These are phyloP conservation scores for Mastomys natalensis DNA, from an alignment of 2,113 vertebrate species.

Conservation along the genomic window DNA sequence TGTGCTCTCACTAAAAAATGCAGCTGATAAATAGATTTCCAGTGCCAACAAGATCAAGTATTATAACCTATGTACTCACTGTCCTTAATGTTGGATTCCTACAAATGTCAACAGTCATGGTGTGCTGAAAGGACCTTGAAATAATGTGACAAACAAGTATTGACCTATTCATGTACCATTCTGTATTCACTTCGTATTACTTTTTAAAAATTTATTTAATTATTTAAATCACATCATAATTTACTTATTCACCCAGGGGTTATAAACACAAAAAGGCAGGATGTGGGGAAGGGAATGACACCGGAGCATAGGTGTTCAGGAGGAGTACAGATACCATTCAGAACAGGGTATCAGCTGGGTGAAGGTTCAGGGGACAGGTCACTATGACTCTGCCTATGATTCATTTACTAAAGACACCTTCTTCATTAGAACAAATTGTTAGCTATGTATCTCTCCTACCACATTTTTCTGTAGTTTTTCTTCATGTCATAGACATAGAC, in stretches of 20 bases:
- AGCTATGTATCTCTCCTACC: neutral
- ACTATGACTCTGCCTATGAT: too few relatives aligned
- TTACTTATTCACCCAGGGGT: too few relatives aligned
- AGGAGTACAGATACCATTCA: too few relatives aligned
- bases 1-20: conserved; percentile 4
- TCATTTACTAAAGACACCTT: neutral
- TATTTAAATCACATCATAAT: too few relatives aligned
- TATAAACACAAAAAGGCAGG: too few relatives aligned
- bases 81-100: neutral
- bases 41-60: conserved; percentile 43
- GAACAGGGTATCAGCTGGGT: too few relatives aligned
- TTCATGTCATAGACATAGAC: neutral
- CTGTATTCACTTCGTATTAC: neutral
- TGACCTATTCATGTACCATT: neutral
- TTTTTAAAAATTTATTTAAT: too few relatives aligned
- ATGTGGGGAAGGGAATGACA: too few relatives aligned
- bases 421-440: neutral
- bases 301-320: too few relatives aligned
- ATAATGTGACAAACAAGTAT: neutral
- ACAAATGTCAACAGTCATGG: neutral
- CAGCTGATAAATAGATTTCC: conserved; percentile 10
- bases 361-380: too few relatives aligned
- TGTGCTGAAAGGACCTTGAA: neutral
- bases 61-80: neutral
- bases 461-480: neutral